Conservation (phyloP, 2,797 vertebrate genomes). For the Sebastes taczanowskii region DNA sequence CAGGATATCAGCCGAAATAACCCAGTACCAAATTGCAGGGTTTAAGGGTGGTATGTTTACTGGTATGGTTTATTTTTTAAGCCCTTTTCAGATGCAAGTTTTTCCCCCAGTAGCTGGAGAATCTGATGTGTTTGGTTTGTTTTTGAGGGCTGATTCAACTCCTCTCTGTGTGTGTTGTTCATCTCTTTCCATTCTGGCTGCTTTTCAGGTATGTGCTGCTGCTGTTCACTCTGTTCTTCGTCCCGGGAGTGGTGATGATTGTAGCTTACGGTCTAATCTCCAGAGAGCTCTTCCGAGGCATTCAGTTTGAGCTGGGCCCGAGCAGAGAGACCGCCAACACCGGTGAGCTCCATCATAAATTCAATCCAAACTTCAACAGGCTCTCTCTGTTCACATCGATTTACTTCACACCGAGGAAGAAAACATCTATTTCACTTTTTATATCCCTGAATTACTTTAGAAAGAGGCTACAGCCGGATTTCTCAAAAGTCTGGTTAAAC, state of each 20-base stretch:
- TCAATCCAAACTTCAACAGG: conserved; percentile 4
- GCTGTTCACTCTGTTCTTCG: conserved; percentile 89
- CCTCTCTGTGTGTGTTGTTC: not conserved
- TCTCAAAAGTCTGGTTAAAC: not conserved
- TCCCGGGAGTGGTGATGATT: conserved; percentile 92
- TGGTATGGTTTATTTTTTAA: not conserved
- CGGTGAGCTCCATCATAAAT: conserved; percentile 74
- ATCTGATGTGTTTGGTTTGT: not conserved
- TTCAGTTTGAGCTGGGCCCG: conserved; percentile 88
- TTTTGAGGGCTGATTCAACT: not conserved
- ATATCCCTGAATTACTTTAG: not conserved
- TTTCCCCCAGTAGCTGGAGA: not conserved
- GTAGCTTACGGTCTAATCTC: conserved; percentile 94
- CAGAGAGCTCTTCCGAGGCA: conserved; percentile 91
- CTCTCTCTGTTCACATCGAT: conserved; percentile 9
- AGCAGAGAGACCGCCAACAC: conserved; percentile 72
- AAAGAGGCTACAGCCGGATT: not conserved
- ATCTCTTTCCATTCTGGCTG: conserved; percentile 3
- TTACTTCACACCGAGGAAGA: not conserved
- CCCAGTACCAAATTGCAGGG: not conserved
- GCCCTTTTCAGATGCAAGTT: not conserved
- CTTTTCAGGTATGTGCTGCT: conserved; percentile 90
- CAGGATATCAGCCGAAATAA: not conserved
- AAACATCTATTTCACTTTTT: conserved; percentile 7
- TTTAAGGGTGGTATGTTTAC: not conserved